A percentile compares a stretch with the other conserved stretches of the same genome.
phyloP scores from a whole-genome alignment of 2,113 vertebrate species.

The Rhinichthys klamathensis region DNA sequence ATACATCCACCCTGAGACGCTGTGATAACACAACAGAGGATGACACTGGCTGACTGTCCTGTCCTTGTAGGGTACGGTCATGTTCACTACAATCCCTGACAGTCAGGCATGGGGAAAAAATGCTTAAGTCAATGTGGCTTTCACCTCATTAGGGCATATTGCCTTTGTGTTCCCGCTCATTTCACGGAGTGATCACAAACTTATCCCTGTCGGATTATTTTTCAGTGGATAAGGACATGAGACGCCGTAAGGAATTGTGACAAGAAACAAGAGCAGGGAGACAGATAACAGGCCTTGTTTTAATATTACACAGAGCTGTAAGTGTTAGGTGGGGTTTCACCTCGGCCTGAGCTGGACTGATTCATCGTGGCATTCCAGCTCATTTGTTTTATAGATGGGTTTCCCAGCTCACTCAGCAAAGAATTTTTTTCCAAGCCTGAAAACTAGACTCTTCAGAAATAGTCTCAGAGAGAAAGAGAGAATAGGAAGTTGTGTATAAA shows the following conservation, averaged over 20 bases:
- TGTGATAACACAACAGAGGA: not conserved
- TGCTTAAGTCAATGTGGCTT: not conserved
- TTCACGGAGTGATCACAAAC: not conserved
- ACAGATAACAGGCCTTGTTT: constrained; percentile 7
- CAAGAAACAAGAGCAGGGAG: constrained; percentile 5
- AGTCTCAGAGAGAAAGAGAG: not conserved
- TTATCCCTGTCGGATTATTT: constrained; percentile 17
- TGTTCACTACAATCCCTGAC: not conserved
- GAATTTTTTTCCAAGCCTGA: constrained; percentile 35
- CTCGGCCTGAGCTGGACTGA: not conserved
- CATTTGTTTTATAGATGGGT: constrained; percentile 41
- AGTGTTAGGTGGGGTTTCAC: not conserved
- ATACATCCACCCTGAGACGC: not conserved
- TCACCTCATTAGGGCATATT: constrained; percentile 7
- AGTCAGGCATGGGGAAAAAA: not conserved
- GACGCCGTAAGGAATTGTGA: constrained; percentile 1
- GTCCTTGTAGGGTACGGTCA: constrained; percentile 6
- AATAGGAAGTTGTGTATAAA: not conserved
- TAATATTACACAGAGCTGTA: constrained; percentile 27
- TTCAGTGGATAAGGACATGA: not conserved
- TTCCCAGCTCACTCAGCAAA: constrained; percentile 19
- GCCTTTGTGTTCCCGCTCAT: not conserved
- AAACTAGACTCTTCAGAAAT: constrained; percentile 23
- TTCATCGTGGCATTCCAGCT: constrained; percentile 38
- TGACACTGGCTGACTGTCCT: not conserved